These are phyloP conservation scores for Dendroctonus valens DNA, from an alignment of 1,140 invertebrate species.

Conservation along the genomic window DNA sequence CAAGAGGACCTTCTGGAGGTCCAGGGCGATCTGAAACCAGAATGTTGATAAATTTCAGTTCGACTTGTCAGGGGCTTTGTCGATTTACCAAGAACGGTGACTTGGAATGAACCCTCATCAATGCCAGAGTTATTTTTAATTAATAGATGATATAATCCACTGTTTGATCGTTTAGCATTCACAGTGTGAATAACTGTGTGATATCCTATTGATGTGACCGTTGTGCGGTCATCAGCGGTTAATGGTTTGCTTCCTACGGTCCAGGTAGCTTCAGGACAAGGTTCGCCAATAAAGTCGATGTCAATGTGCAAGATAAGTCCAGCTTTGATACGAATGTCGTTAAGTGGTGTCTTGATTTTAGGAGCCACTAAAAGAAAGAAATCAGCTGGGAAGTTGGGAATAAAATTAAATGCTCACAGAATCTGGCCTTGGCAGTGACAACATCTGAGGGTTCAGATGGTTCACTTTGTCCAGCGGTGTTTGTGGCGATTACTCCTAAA, in stretches of 20 bases:
- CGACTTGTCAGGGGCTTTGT: neutral
- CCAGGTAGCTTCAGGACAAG: constrained; percentile 83
- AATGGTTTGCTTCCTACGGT: constrained; percentile 72
- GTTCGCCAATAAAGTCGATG: constrained; percentile 90
- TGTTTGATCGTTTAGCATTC: constrained; percentile 80
- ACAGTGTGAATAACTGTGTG: constrained; percentile 90
- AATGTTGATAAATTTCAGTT: neutral
- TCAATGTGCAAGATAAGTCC: constrained; percentile 91
- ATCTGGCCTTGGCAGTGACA: constrained; percentile 82
- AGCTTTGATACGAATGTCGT: constrained; percentile 85
- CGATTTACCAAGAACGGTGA: constrained; percentile 73
- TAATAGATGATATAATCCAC: constrained; percentile 77
- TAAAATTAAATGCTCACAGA: constrained; percentile 55
- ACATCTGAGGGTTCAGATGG: constrained; percentile 91
- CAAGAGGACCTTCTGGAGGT: constrained; percentile 82
- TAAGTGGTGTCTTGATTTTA: constrained; percentile 87
- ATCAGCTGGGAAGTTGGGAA: neutral
- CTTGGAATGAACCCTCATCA: constrained; percentile 85
- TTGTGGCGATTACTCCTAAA: constrained; percentile 94
- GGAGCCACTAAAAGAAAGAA: constrained; percentile 68
- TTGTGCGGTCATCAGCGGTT: constrained; percentile 74
- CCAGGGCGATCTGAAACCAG: constrained; percentile 69
- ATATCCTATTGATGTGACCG: constrained; percentile 84
- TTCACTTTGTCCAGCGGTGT: constrained; percentile 93
- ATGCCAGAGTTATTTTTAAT: constrained; percentile 85